A percentile compares a stretch with the other conserved stretches of the same genome.
These are phyloP conservation scores for Odocoileus virginianus DNA, from an alignment of 2,113 vertebrate genomes.

Conservation along the genomic window DNA sequence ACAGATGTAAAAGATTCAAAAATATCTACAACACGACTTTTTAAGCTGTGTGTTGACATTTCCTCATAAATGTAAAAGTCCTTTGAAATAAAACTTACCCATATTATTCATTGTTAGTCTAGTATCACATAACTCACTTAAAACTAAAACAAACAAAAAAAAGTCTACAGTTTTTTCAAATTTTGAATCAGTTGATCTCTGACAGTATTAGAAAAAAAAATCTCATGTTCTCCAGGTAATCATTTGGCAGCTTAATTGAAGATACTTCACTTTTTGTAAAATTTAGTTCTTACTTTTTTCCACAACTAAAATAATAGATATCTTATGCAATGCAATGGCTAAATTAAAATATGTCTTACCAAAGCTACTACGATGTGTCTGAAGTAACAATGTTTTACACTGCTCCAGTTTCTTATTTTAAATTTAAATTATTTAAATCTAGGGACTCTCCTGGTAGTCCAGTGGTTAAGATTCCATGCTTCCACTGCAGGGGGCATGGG, in stretches of 20 bases:
- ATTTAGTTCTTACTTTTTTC: not conserved
- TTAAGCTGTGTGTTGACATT: not conserved
- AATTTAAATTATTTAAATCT: not conserved
- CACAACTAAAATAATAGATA: not conserved
- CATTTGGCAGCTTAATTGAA: not conserved
- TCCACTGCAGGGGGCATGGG: not conserved
- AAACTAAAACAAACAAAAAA: not conserved
- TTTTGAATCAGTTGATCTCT: not conserved
- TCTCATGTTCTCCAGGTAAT: too few species aligned
- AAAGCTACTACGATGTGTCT: not conserved
- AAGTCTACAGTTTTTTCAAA: not conserved
- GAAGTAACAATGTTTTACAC: not conserved
- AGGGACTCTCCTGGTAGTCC: not conserved
- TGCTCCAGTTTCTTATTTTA: not conserved
- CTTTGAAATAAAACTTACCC: not conserved
- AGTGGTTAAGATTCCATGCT: not conserved
- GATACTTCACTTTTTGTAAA: not conserved
- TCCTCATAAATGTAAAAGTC: not conserved
- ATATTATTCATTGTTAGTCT: not conserved
- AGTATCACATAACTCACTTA: not conserved
- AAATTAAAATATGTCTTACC: not conserved
- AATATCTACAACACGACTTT: not conserved
- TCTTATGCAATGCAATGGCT: not conserved
- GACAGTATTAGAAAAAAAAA: not conserved
- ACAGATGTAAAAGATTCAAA: not conserved